A percentile compares a stretch with the other conserved stretches of the same genome.
Evolutionary conservation across 2,888 invertebrate genomes (phyloP).

Genomic region (Tortrix viridana): DNA sequence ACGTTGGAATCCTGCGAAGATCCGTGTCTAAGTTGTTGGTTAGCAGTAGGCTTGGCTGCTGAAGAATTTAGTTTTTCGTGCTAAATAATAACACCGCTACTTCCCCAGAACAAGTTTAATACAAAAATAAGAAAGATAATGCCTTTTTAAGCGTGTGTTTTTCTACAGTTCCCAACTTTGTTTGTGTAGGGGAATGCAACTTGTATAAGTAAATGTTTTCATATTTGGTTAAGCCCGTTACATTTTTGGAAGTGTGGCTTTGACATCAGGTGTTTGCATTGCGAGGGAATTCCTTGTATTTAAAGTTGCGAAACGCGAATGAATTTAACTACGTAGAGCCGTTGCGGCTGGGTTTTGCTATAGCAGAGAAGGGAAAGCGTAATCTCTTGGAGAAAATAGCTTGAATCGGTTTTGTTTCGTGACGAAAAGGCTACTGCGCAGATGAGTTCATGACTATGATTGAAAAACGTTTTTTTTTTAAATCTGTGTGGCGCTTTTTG

Average conservation of each 20-base stretch:
- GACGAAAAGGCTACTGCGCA: no score
- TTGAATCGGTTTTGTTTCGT: neutral
- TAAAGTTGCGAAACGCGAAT: conserved; percentile 19
- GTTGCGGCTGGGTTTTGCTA: neutral
- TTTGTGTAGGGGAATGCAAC: conserved; percentile 43
- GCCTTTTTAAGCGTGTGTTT: conserved; percentile 70
- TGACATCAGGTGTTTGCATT: conserved; percentile 36
- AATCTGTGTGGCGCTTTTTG: no score
- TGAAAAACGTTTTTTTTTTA: no score
- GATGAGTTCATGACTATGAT: no score
- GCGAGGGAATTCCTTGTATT: conserved; percentile 19
- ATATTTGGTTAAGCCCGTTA: conserved; percentile 60
- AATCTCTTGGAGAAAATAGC: neutral
- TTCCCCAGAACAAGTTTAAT: conserved; percentile 71
- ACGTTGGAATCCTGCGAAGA: no score
- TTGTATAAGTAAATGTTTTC: conserved; percentile 57
- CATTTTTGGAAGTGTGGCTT: conserved; percentile 43
- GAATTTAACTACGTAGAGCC: conserved; percentile 2
- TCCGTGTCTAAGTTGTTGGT: no score
- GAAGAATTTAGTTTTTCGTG: no score
- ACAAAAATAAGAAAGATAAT: conserved; percentile 78
- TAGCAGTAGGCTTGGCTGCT: no score
- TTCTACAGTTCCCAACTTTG: conserved; percentile 48
- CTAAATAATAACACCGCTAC: conserved; percentile 44
- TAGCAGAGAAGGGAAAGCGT: neutral